phyloP scores from a whole-genome alignment of 2,888 invertebrate genomes.

The Oscheius sp. region DNA sequence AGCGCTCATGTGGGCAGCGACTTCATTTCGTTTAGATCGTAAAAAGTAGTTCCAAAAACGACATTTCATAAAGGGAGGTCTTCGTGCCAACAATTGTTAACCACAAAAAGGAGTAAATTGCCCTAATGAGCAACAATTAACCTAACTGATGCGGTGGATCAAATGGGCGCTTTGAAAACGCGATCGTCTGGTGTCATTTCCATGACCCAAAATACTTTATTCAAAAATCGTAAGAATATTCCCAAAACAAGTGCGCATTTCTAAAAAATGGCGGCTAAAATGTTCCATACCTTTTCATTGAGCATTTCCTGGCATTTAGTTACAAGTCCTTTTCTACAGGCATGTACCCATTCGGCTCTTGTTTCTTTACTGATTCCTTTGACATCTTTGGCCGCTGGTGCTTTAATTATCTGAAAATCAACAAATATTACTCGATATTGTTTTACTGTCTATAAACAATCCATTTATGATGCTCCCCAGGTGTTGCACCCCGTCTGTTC shows the following conservation, averaged over 20 bases:
- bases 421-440: background rate
- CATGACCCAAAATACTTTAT: too few species aligned
- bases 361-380: conserved; percentile 1
- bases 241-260: background rate
- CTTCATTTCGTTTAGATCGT: background rate
- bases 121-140: conserved; percentile 5
- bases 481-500: conserved; percentile 8
- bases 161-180: background rate
- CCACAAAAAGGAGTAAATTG: background rate
- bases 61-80: conserved; percentile 23
- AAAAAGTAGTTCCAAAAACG: conserved; percentile 4
- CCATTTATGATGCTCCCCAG: background rate
- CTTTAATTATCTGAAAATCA: conserved; percentile 14
- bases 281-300: conserved; percentile 1
- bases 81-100: conserved; percentile 1
- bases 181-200: background rate
- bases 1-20: conserved; percentile 4
- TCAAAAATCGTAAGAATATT: too few species aligned
- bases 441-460: background rate
- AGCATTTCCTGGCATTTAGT: conserved; percentile 2
- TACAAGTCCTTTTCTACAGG: conserved; percentile 18
- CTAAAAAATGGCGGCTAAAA: background rate
- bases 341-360: background rate
- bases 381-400: background rate
- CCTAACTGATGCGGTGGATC: conserved; percentile 1